Evolutionary conservation across 2,888 invertebrate species (phyloP).

Genomic region (Willowsia nigromaculata): DNA sequence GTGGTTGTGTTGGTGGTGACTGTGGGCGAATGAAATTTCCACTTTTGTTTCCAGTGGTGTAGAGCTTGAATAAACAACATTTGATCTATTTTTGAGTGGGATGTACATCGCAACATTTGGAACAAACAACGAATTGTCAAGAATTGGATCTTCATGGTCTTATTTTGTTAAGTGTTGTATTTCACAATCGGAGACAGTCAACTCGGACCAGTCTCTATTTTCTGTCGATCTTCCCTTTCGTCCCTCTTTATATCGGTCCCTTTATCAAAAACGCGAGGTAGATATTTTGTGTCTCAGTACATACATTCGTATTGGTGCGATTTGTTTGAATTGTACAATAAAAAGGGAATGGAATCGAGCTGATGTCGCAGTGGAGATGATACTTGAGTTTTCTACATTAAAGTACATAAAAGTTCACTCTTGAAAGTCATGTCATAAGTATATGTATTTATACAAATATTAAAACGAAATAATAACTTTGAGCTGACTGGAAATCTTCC

Average conservation of each 20-base stretch:
- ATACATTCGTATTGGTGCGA: not conserved
- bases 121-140: conserved; percentile 55
- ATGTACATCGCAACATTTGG: not conserved
- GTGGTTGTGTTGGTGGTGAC: not conserved
- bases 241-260: not conserved
- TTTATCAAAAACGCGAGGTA: not conserved
- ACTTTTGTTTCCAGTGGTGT: not conserved
- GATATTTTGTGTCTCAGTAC: not conserved
- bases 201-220: not conserved
- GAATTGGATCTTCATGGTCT: conserved; percentile 64
- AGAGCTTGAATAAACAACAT: conserved; percentile 42
- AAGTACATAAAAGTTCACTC: not conserved
- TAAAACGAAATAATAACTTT: not conserved
- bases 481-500: not conserved
- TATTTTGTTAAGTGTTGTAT: conserved; percentile 58
- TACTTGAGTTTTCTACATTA: conserved; percentile 12
- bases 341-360: not conserved
- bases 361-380: not conserved
- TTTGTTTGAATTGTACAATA: conserved; percentile 18
- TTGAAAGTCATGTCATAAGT: not conserved
- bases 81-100: not conserved
- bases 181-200: not conserved
- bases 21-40: conserved; percentile 45
- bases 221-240: not conserved
- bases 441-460: conserved; percentile 16